Conservation (phyloP, 1,140 invertebrate genomes). For the Drosophila pruinosa region DNA sequence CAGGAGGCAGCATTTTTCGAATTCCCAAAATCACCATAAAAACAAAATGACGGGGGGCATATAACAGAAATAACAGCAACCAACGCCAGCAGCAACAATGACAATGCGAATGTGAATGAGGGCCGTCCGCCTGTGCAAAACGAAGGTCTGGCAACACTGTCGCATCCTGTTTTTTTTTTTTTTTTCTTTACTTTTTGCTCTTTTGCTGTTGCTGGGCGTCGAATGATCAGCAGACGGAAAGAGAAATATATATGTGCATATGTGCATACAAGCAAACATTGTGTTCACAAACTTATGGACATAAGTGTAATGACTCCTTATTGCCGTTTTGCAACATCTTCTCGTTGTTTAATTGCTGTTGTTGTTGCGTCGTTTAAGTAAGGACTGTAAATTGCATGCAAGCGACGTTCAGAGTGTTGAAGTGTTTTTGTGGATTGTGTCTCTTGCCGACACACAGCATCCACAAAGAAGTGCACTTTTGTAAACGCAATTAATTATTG, state of each 20-base stretch:
- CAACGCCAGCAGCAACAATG: conserved; percentile 18
- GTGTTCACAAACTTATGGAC: background rate
- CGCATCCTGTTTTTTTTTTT: conserved; percentile 9
- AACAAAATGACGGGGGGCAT: conserved; percentile 41
- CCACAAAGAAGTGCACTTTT: background rate
- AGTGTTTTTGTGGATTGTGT: background rate
- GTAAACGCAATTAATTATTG: background rate
- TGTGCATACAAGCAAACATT: background rate
- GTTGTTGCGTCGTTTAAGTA: background rate
- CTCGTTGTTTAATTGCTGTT: background rate
- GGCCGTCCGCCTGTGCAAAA: background rate
- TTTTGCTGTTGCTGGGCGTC: conserved; percentile 8
- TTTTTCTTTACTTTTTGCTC: background rate
- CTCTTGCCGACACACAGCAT: background rate
- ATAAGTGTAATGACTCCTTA: conserved; percentile 4
- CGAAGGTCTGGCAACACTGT: conserved; percentile 31
- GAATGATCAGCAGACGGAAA: conserved; percentile 6
- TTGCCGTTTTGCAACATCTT: background rate
- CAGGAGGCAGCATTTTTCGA: conserved; percentile 68
- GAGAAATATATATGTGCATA: background rate
- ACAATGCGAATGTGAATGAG: conserved; percentile 13
- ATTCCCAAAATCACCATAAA: conserved; percentile 70
- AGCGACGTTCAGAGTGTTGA: background rate
- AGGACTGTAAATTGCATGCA: background rate
- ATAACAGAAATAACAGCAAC: conserved; percentile 31